A percentile compares a stretch with the other conserved stretches of the same genome.
These are phyloP conservation scores for Erpornis zantholeuca DNA, from an alignment of 2,113 vertebrate genomes.

Conservation along the genomic window DNA sequence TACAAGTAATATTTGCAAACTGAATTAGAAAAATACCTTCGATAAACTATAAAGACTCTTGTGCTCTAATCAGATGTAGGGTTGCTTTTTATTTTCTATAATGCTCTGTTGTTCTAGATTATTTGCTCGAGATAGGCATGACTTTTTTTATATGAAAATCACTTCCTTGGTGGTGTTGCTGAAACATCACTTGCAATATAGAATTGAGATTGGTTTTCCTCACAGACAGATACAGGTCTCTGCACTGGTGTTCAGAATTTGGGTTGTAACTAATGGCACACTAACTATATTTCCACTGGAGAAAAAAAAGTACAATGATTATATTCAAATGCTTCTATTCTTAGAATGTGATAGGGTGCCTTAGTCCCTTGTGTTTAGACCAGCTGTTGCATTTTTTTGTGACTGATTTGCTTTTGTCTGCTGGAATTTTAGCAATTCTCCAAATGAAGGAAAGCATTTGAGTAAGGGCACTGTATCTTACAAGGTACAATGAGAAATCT, in stretches of 20 bases:
- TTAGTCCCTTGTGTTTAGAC: not conserved
- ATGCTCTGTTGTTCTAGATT: not conserved
- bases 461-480: not conserved
- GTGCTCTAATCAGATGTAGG: not conserved
- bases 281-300: not conserved
- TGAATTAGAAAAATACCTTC: not conserved
- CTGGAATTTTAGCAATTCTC: not conserved
- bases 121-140: not conserved
- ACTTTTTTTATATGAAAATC: not conserved
- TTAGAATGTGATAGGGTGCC: not conserved
- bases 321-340: not conserved
- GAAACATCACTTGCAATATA: not conserved
- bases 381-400: not conserved
- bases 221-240: not conserved
- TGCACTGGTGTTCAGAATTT: not conserved
- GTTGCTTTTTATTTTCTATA: not conserved
- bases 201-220: not conserved
- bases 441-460: not conserved
- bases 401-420: not conserved
- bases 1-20: not conserved
- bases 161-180: not conserved
- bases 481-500: not conserved
- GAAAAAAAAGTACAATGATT: not conserved
- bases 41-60: not conserved
- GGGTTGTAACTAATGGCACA: not conserved